Base-by-base conservation (phyloP, 2,888 invertebrate species). In the Ichneumoninae sp. region DNA sequence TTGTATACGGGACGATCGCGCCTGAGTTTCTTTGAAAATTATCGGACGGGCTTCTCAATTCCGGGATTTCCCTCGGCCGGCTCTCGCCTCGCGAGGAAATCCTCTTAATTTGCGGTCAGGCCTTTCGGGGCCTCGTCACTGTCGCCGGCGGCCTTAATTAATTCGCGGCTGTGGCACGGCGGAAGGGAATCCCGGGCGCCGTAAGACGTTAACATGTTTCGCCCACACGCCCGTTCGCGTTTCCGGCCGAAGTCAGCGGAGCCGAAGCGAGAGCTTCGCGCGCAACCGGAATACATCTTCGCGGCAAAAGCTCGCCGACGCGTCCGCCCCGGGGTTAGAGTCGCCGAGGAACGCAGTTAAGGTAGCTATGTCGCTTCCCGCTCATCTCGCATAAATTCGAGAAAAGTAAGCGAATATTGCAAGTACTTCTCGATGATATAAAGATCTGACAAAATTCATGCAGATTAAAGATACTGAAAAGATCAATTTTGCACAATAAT, bases 101-200 rank as follows among this genome's bases (percentile, higher is more conserved):
- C 36, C 75, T 30, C 50, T 83, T 80, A 66, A 80, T 76, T 70
- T 52, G 76, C 60, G 66, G 75, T 70, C 33, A 16, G 54, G 65
- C n/a, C 22, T 65, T 44, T 47, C 44, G n/a, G 33, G 52, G 74
- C 50, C 68, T 54, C 72, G 54, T 84, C 82, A 68, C 75, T 75
- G 47, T 62, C 52, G 68, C 71, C 70, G 47, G 50, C 52, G 68
- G 66, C 65, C 75, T 77, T 79, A 76, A 76, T 83, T 65, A 82
- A 83, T 65, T 84, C 57, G 19, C 16, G 54, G 57, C 70, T 8
- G 69, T 68, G 10, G 8, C 13, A 47, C 50, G 26, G 54, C 36
- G 52, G 7, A 19, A 44, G 52, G 40, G 77, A 68, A 60, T 77
- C 69, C 30, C 62, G 47, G 47, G 75, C 60, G 60, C 75, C 52